Evolutionary conservation across 2,113 vertebrate genomes (phyloP).

Genomic region (Condylura cristata): DNA sequence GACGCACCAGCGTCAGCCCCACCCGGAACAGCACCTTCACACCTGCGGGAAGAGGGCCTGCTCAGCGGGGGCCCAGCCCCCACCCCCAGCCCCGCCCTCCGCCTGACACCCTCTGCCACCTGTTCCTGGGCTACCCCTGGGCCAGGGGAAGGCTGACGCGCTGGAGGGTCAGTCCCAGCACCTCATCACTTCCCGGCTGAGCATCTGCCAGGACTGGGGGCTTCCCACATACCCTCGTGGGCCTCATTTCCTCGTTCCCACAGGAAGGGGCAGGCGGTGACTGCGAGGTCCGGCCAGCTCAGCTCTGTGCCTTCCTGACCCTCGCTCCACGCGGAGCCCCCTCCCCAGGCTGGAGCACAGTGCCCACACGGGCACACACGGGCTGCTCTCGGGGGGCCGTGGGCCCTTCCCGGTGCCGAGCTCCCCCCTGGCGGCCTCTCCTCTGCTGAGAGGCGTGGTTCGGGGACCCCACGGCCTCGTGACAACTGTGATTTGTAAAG

Average conservation of each 20-base stretch:
- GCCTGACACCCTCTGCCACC: background rate
- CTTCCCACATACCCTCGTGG: too few species aligned
- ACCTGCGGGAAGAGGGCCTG: slow-evolving; percentile 78
- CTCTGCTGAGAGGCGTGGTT: background rate
- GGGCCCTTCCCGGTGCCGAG: background rate
- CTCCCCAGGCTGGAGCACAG: background rate
- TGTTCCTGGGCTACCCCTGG: too few species aligned
- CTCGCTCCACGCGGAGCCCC: background rate
- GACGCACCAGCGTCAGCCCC: slow-evolving; percentile 89
- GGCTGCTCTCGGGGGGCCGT: background rate
- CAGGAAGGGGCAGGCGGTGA: background rate
- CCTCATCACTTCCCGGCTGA: background rate
- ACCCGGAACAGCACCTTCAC: slow-evolving; percentile 91
- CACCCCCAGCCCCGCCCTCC: background rate
- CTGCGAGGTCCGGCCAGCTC: background rate
- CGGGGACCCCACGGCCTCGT: background rate
- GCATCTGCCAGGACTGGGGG: background rate
- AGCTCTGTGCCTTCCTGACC: background rate
- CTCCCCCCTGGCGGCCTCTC: background rate
- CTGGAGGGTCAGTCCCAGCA: background rate
- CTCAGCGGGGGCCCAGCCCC: background rate
- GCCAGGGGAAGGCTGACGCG: background rate
- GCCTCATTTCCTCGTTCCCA: background rate
- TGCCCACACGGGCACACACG: too few species aligned
- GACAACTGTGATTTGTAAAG: background rate